Base-by-base conservation (phyloP, 1,140 invertebrate species). In the Lasioglossum albipes region DNA sequence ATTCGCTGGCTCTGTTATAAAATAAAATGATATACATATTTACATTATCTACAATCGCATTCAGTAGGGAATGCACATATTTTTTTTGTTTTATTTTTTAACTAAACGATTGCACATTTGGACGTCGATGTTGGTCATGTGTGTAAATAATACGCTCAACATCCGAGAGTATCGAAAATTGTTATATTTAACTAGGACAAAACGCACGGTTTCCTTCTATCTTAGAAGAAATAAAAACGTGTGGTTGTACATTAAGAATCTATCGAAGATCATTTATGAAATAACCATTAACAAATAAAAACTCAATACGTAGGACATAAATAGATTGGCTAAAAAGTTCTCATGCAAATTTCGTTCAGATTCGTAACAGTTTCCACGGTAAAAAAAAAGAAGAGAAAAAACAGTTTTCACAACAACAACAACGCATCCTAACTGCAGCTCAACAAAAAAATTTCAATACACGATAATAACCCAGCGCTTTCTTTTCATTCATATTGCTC, bases 1-100 rank as follows among this genome's bases (percentile, higher is more conserved):
- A 90, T 93, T 88, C 82, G 89, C 91, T 90, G 91, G 91, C 90
- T 89, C 92, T 92, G 93, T 92, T 93, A 93, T 93, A 93, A 93
- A 93, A 93, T 93, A 93, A 90, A 92, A 91, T 90, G 90, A 93
- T 93, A 90, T 93, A 93, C 93, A 93, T 93, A 93, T 93, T 88
- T 93, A 93, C 92, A 93, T 73, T 93, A 93, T 93, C 82, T 93
- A 93, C 91, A 93, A 67, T 75, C 69, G 85, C 87, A 89, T 88
- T 90, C 82, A 79, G 84, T 89, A n/a, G 86, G 69, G 87, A 90
- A 92, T 88, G 85, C 83, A 87, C 89, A 85, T 87, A 86, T 82
- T 87, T 87, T 59, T 59, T 36, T 36, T 27, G 27, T 27, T 57
- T 57, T 20, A 20, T 59, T 59, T 59, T 59, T 91, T 90, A 91